Percentiles rank a stretch among this genome's conserved stretches.
Evolutionary conservation across 2,797 vertebrate species (phyloP).

Genomic region (Falco biarmicus): DNA sequence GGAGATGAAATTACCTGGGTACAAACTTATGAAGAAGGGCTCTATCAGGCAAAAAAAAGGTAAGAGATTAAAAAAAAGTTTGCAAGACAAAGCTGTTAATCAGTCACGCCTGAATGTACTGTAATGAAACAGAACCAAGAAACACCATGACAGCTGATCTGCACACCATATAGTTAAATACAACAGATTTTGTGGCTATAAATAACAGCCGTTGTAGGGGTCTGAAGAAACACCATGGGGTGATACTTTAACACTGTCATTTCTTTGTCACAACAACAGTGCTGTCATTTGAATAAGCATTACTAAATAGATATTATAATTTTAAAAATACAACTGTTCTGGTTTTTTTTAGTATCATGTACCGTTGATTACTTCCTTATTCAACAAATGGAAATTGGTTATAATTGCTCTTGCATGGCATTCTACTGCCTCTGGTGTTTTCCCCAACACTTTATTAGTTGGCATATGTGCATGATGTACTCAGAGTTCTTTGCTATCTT

Average conservation of each 20-base stretch:
- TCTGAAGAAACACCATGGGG: background rate
- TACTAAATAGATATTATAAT: background rate
- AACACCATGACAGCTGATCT: background rate
- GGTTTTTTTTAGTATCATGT: background rate
- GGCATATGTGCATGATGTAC: background rate
- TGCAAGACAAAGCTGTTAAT: background rate
- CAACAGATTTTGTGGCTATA: background rate
- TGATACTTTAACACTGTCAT: background rate
- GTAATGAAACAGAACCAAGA: background rate
- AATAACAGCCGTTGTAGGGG: background rate
- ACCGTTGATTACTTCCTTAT: background rate
- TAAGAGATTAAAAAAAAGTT: constrained; percentile 54
- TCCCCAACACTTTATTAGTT: background rate
- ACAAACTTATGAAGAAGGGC: constrained; percentile 85
- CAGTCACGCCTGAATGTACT: background rate
- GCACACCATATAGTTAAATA: background rate
- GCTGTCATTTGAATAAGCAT: background rate
- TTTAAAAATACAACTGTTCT: background rate
- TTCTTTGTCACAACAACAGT: background rate
- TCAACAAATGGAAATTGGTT: background rate
- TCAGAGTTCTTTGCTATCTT: background rate
- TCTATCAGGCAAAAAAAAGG: constrained; percentile 80
- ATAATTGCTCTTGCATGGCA: background rate
- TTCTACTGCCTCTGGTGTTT: background rate
- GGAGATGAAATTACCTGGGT: constrained; percentile 84